These are phyloP conservation scores for Oplegnathus fasciatus DNA, from an alignment of 2,113 vertebrate genomes.

Conservation along the genomic window DNA sequence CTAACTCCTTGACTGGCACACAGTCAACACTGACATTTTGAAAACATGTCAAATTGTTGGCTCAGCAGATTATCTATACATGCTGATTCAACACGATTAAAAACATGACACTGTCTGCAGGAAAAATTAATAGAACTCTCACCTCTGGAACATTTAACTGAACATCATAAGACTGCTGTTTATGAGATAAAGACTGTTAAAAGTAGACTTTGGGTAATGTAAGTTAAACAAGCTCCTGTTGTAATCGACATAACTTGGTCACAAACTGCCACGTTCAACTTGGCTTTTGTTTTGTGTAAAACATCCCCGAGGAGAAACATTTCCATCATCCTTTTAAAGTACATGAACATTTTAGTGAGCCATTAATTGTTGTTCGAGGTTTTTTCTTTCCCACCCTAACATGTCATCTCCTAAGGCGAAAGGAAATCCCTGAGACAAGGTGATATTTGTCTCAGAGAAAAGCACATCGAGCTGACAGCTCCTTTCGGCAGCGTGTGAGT, in stretches of 20 bases:
- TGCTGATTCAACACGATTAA: no score
- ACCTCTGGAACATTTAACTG: not conserved
- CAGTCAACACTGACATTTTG: no score
- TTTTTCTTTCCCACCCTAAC: conserved; percentile 22
- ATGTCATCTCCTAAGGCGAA: conserved; percentile 43
- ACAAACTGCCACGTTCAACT: not conserved
- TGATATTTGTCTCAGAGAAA: conserved; percentile 39
- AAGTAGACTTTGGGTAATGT: not conserved
- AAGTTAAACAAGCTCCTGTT: not conserved
- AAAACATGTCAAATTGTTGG: no score
- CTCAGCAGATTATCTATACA: no score
- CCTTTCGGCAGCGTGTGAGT: conserved; percentile 38
- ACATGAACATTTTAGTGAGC: conserved; percentile 7
- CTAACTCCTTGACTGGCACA: no score
- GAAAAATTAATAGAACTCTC: not conserved
- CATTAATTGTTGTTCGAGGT: conserved; percentile 9
- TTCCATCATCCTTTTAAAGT: conserved; percentile 4
- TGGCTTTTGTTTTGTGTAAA: not conserved
- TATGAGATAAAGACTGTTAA: not conserved
- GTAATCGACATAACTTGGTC: not conserved
- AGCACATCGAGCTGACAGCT: conserved; percentile 50
- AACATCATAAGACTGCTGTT: not conserved
- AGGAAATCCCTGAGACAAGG: conserved; percentile 55
- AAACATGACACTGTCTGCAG: not conserved
- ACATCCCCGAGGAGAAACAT: not conserved